A percentile compares a stretch with the other conserved stretches of the same genome.
phyloP scores from a whole-genome alignment of 2,797 vertebrate genomes.

The Huso huso region DNA sequence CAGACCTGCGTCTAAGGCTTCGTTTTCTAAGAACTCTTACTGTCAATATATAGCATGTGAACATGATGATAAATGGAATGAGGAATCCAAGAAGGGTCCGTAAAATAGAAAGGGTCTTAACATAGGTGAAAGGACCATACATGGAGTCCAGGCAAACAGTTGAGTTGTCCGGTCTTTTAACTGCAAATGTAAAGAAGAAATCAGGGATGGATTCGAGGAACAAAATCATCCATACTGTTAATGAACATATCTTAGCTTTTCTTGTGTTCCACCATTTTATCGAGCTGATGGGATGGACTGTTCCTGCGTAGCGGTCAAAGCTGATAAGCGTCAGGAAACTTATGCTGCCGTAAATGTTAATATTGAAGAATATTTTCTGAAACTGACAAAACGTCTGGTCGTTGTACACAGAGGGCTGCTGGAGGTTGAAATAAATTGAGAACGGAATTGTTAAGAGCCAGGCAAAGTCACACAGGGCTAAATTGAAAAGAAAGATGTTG shows the following conservation, averaged over 20 bases:
- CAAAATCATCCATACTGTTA: constrained; percentile 45
- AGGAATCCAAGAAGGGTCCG: constrained; percentile 54
- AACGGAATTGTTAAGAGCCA: constrained; percentile 67
- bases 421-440: constrained; percentile 52
- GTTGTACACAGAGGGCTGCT: constrained; percentile 27
- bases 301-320: constrained; percentile 62
- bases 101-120: constrained; percentile 37
- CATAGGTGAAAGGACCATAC: constrained; percentile 37
- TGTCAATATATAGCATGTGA: constrained; percentile 52
- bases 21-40: constrained; percentile 42
- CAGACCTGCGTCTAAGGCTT: constrained; percentile 26
- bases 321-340: constrained; percentile 67
- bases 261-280: constrained; percentile 61
- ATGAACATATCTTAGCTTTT: constrained; percentile 54
- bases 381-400: constrained; percentile 51
- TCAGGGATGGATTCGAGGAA: constrained; percentile 44
- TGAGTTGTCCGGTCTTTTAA: constrained; percentile 16
- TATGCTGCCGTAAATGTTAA: constrained; percentile 67
- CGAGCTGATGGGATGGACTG: constrained; percentile 62
- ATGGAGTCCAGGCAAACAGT: constrained; percentile 40
- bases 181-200: constrained; percentile 42
- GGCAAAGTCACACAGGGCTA: constrained; percentile 62
- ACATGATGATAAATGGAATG: constrained; percentile 52
- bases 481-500: constrained; percentile 60
- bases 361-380: constrained; percentile 57